These are phyloP conservation scores for Athene cunicularia DNA, from an alignment of 2,113 vertebrate species.

Conservation along the genomic window DNA sequence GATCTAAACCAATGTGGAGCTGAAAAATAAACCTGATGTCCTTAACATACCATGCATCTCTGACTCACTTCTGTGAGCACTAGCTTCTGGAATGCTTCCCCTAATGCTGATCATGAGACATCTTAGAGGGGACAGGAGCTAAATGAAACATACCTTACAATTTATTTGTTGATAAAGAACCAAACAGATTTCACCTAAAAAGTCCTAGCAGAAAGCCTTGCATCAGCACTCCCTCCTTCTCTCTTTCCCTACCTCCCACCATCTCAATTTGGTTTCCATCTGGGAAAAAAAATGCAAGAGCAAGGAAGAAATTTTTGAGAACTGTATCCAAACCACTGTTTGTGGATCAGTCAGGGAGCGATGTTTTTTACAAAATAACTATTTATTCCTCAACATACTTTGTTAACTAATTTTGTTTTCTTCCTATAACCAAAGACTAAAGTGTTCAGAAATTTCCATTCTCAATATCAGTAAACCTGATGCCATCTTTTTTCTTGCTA, in stretches of 20 bases:
- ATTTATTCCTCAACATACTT: neutral
- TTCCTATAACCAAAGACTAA: neutral
- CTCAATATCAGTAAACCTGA: neutral
- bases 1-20: neutral
- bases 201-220: neutral
- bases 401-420: neutral
- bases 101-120: neutral
- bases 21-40: neutral
- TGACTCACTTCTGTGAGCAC: neutral
- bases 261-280: neutral
- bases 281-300: neutral
- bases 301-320: neutral
- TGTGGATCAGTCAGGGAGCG: neutral
- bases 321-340: neutral
- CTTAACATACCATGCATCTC: neutral
- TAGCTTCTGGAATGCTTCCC: neutral
- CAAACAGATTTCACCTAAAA: neutral
- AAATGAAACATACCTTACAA: neutral
- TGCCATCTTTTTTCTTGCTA: fast-evolving
- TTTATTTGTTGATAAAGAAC: neutral
- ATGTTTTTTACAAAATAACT: neutral
- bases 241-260: neutral
- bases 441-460: neutral
- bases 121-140: neutral
- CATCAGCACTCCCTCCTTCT: fast-evolving